A percentile compares a stretch with the other conserved stretches of the same genome.
phyloP scores from a whole-genome alignment of 2,888 invertebrate species.

The Hirtodrosophila cameraria region DNA sequence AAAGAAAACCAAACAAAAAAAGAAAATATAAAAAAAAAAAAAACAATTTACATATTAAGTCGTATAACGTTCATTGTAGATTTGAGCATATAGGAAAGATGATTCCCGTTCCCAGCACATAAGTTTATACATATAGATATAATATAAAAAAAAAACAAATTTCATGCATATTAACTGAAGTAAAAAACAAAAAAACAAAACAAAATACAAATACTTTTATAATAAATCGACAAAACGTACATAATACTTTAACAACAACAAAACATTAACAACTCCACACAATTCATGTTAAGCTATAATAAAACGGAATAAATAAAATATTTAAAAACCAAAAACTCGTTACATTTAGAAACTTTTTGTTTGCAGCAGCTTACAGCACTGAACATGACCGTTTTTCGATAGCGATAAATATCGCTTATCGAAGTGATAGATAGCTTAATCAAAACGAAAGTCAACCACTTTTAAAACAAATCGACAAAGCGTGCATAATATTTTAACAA shows the following conservation, averaged over 20 bases:
- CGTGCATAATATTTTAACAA: too few species aligned
- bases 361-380: slow-evolving; percentile 11
- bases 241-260: slow-evolving; percentile 53
- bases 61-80: slow-evolving; percentile 72
- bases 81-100: slow-evolving; percentile 65
- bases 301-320: slow-evolving; percentile 71
- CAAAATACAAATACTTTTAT: slow-evolving; percentile 62
- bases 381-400: not conserved
- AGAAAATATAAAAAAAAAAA: slow-evolving; percentile 10
- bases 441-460: too few species aligned
- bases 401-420: not conserved
- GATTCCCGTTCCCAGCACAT: slow-evolving; percentile 62
- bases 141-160: slow-evolving; percentile 31
- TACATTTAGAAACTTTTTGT: slow-evolving; percentile 4
- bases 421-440: too few species aligned
- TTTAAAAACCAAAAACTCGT: slow-evolving; percentile 52
- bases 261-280: slow-evolving; percentile 55
- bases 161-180: slow-evolving; percentile 56
- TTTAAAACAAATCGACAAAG: too few species aligned
- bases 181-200: slow-evolving; percentile 6
- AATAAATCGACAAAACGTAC: slow-evolving; percentile 51
- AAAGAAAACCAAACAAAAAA: too few species aligned
- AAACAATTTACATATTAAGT: slow-evolving; percentile 48
- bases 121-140: slow-evolving; percentile 72
- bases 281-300: slow-evolving; percentile 74